Base-by-base conservation (phyloP, 2,797 vertebrate genomes). In the Rousettus madagascariensis region DNA sequence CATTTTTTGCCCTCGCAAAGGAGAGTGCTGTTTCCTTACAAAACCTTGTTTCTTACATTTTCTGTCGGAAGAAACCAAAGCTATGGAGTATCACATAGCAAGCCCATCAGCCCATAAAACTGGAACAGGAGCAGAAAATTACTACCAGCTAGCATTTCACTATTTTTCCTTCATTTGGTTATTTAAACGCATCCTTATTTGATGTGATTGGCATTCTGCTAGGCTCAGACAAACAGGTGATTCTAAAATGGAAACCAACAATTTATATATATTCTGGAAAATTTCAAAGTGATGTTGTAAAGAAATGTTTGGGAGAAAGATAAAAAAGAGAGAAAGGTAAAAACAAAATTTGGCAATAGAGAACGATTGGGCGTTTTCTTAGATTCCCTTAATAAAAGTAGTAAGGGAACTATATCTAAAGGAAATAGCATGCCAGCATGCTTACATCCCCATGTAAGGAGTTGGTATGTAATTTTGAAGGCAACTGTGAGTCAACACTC, bases 1-100 rank as follows among this genome's bases (percentile, higher is more conserved):
- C 6, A 22, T 57, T 59, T 91, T 53, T 89, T 86, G 59, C 17
- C 24, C 17, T 22, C 80, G 55, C 26, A 86, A 91, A 77, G 17
- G 38, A 80, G 49, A 89, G 9, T 65, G 66, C 12, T 77, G 12
- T 83, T 94, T 92, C 59, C 33, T 57, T 79, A 86, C 91, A 95
- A 92, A 94, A 80, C 61, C 41, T 57, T 61, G 15, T 87, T 87
- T 43, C 51, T 26, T 66, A 65, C 28, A 84, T 84, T 86, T 90
- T 72, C 41, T 93, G 46, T 75, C 69, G 89, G 22, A 12, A 16
- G 41, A 87, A 95, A 28, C 43, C 13, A 9, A 93, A 87, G 38
- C 43, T 89, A 59, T 28, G 13, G 26, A 22, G 41, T 83, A 24
- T 86, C 80, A 93, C 51, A 59, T 30, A 63, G 17, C 66, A 91